Conservation (phyloP, 2,888 invertebrate genomes). For the Acleris cristana region DNA sequence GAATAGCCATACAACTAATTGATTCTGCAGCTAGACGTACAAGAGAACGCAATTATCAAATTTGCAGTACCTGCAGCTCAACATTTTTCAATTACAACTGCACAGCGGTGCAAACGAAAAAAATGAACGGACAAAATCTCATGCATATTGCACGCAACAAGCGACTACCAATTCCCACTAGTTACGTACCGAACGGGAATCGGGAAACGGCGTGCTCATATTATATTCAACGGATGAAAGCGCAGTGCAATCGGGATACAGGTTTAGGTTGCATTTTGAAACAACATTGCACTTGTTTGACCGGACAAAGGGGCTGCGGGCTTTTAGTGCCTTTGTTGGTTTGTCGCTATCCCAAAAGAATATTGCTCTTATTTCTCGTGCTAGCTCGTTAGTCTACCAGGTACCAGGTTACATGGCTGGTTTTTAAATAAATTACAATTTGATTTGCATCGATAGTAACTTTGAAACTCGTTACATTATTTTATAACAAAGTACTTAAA, state of each 20-base stretch:
- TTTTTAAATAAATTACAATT: too few relatives aligned
- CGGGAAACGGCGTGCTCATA: conserved; percentile 60
- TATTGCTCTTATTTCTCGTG: conserved; percentile 15
- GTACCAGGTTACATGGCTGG: not conserved
- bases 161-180: conserved; percentile 75
- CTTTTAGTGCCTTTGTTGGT: conserved; percentile 22
- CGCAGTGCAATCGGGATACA: conserved; percentile 72
- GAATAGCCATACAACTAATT: conserved; percentile 11
- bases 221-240: conserved; percentile 75
- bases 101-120: conserved; percentile 65
- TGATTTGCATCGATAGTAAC: too few relatives aligned
- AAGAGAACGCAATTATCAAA: conserved; percentile 26
- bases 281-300: conserved; percentile 54
- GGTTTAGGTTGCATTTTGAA: conserved; percentile 68
- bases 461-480: too few relatives aligned
- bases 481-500: too few relatives aligned
- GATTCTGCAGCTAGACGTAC: conserved; percentile 19
- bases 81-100: conserved; percentile 71
- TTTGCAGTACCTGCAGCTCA: conserved; percentile 44
- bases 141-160: conserved; percentile 76
- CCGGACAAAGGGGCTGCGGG: conserved; percentile 51
- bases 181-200: conserved; percentile 67
- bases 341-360: conserved; percentile 16
- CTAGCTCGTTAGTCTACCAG: conserved; percentile 13
- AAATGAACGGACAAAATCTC: conserved; percentile 76